Base-by-base conservation (phyloP, 2,113 vertebrate genomes). In the Phaethornis superciliosus region DNA sequence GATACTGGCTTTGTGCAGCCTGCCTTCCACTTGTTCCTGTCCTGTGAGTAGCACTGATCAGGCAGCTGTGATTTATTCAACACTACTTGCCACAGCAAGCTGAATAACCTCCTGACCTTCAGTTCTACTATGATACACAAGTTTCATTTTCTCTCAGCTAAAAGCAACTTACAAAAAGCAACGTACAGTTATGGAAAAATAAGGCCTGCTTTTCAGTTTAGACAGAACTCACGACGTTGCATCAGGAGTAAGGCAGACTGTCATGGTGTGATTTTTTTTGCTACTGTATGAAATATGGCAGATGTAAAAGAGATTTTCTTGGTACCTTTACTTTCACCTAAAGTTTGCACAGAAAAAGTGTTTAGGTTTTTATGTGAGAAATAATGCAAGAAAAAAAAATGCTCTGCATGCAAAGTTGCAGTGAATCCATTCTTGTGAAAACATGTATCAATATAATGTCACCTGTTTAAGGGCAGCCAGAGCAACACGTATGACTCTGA, bases 51-150 rank as follows among this genome's bases (percentile, higher is more conserved):
- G 72, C 2, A 2, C 51, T 91, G 87, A 91, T 88, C 55, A 74
- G 47, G 60, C 59, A n/a, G 84, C 82, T 91, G 52, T 56, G 93
- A 90, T 95, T 96, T 89, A 93, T 87, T 92, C 83, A 95, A 83
- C 92, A 70, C 46, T 86, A 18, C 94, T 95, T 85, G 85, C 89
- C 94, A 93, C 89, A 95, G 96, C 76, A 96, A 93, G 90, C 84
- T 88, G 69, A 93, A 81, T 93, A 90, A 89, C 92, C 92, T 77
- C 63, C 87, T 65, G 85, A 96, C 95, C 96, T 94, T 78, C 79
- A 72, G 15, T 75, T 95, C 80, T 93, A 64, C 81, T 91, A 76
- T 92, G 88, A 84, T 93, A 81, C 67, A 82, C 78, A 77, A 37
- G 65, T 76, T 94, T 83, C 70, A n/a, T 95, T 93, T 94, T 84